Evolutionary conservation across 1,140 invertebrate genomes (phyloP).

Genomic region (Nasonia vitripennis): DNA sequence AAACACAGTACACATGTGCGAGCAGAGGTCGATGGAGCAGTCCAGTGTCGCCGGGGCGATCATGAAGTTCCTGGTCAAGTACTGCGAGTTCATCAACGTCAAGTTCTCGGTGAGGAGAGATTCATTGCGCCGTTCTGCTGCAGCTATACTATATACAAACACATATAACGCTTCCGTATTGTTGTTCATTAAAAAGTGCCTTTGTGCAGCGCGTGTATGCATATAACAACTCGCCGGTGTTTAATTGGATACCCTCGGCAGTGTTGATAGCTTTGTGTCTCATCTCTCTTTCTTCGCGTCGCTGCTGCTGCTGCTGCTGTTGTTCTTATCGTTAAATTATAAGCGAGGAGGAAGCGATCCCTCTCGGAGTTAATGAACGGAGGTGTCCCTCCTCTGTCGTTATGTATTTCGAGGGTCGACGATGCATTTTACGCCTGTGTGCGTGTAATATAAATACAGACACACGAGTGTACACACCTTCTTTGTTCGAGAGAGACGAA

Average conservation of each 20-base stretch:
- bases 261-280: not conserved
- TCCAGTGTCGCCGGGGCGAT: slow-evolving; percentile 39
- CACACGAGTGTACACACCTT: not conserved
- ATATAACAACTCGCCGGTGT: not conserved
- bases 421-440: not conserved
- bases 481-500: not conserved
- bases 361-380: not conserved
- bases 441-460: not conserved
- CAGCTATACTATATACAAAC: not conserved
- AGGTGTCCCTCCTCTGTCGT: no score
- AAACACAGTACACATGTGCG: not conserved
- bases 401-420: not conserved
- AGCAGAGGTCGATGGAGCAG: not conserved
- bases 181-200: not conserved
- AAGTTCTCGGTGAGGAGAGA: slow-evolving; percentile 68
- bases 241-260: not conserved
- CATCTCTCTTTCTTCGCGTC: not conserved
- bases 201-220: not conserved
- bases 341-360: not conserved
- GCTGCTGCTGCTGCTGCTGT: no score
- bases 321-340: not conserved
- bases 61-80: slow-evolving; percentile 72
- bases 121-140: not conserved
- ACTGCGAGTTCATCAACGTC: slow-evolving; percentile 68
- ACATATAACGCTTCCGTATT: slow-evolving; percentile 21